phyloP scores from a whole-genome alignment of 2,888 invertebrate species.

The Harpagoxenus sublaevis region DNA sequence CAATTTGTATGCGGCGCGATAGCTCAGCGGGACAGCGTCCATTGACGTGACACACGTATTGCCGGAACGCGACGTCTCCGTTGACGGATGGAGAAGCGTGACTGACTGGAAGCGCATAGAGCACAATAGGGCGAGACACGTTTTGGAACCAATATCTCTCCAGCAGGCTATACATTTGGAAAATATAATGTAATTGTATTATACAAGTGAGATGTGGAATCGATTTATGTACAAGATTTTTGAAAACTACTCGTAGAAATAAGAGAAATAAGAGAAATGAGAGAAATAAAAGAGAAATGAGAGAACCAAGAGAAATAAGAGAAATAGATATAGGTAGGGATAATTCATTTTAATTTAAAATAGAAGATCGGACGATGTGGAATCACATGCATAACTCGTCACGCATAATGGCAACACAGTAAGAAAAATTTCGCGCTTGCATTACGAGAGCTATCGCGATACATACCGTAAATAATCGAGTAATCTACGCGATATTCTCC shows the following conservation, averaged over 20 bases:
- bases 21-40: constrained; percentile 68
- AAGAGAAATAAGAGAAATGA: background rate
- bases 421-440: constrained; percentile 39
- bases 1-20: constrained; percentile 70
- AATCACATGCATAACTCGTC: background rate
- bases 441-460: constrained; percentile 27
- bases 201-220: background rate
- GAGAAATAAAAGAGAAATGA: background rate
- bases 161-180: background rate
- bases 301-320: too few relatives aligned
- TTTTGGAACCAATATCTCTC: background rate
- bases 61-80: constrained; percentile 43
- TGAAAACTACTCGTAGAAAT: background rate
- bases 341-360: background rate
- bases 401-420: background rate
- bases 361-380: background rate
- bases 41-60: constrained; percentile 66
- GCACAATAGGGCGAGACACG: background rate
- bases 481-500: constrained; percentile 11
- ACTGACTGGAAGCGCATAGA: constrained; percentile 21
- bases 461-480: constrained; percentile 21
- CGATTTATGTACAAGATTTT: background rate
- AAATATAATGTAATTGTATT: background rate
- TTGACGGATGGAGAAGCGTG: constrained; percentile 46
- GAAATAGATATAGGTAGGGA: too few relatives aligned